Base-by-base conservation (phyloP, 2,888 invertebrate species). In the Torymus auratus region DNA sequence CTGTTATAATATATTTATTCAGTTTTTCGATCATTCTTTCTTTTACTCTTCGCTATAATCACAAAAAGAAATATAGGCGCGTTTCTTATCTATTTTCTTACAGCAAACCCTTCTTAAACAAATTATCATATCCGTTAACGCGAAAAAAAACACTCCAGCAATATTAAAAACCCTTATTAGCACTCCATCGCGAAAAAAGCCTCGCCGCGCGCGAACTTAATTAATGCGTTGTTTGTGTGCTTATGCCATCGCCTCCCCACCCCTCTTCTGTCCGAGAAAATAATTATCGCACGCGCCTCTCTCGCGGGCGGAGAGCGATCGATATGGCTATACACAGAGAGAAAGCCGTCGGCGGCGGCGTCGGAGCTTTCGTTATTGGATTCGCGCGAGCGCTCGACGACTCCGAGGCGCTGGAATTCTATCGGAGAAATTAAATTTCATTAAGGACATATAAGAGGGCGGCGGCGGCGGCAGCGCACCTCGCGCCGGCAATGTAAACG, bases 401-500 rank as follows among this genome's bases (percentile, higher is more conserved):
- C 70, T 50, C 14, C 70, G 77, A 76, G 68, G 67, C 75, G 68
- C 69, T 69, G 72, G 75, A 72, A 80, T 81, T 81, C 81, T 78
- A 81, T 83, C 83, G 69, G 72, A 81, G 78, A 83, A 83, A 83
- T 81, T 83, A 83, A 83, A 83, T 83, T 83, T 83, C 83, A 83
- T 83, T 83, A 83, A 79, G 81, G 79, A 79, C 73, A 77, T 41
- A 7, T 76, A 72, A 77, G 82, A 79, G 81, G 71, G 81, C 28
- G 64, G 65, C n/a, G n/a, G n/a, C n/a, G n/a, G 52, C 23, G 11
- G 58, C 60, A 13, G 20, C 12, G 15, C 55, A 4, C 4, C 14
- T n/a, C 20, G 56, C 20, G 20, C 52, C 14, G 28, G 60, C 74
- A 65, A 50, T 55, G 71, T 76, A 76, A 83, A 72, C 76, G 74